These are phyloP conservation scores for Teinopalpus imperialis DNA, from an alignment of 2,888 invertebrate species.

Conservation along the genomic window DNA sequence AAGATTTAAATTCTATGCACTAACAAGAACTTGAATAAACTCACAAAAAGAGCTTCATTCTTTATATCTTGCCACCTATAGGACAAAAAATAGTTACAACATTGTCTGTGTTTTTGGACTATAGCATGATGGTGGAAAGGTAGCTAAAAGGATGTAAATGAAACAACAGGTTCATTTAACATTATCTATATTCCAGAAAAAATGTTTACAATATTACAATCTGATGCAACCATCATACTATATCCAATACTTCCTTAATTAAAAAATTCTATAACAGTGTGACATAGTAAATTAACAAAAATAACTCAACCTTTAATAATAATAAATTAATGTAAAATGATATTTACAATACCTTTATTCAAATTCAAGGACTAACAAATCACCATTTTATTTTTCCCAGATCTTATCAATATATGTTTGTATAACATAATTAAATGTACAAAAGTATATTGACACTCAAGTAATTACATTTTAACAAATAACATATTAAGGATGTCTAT, in stretches of 20 bases:
- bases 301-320: no score
- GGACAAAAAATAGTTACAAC: conserved; percentile 25
- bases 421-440: no score
- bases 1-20: no score
- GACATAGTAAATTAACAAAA: no score
- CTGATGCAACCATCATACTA: conserved; percentile 72
- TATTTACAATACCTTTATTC: not conserved
- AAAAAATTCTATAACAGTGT: no score
- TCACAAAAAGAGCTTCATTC: conserved; percentile 35
- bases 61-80: conserved; percentile 46
- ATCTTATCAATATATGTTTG: no score
- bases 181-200: conserved; percentile 59
- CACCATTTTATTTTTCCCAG: no score
- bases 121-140: conserved; percentile 74
- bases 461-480: no score
- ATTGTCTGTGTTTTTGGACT: conserved; percentile 32
- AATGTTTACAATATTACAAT: conserved; percentile 49
- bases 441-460: no score
- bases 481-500: conserved; percentile 5
- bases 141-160: conserved; percentile 52
- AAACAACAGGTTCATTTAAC: conserved; percentile 57
- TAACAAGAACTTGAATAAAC: no score
- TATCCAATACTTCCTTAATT: conserved; percentile 39
- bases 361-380: not conserved
- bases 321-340: no score